These are phyloP conservation scores for Ameiurus melas DNA, from an alignment of 2,113 vertebrate species.

Conservation along the genomic window DNA sequence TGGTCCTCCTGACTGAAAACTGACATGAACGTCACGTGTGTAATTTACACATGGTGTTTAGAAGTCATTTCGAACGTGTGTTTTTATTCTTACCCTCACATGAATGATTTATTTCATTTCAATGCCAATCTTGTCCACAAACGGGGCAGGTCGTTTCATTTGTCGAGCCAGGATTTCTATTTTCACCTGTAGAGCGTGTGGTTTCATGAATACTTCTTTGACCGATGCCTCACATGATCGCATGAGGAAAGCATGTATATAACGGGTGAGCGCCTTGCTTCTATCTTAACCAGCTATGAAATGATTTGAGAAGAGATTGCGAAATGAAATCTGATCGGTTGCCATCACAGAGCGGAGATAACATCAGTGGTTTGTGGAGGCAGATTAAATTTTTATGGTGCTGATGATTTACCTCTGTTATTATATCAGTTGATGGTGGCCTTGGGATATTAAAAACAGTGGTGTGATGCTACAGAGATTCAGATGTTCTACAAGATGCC, in stretches of 20 bases:
- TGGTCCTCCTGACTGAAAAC: not conserved
- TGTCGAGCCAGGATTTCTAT: not conserved
- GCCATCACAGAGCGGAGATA: constrained; percentile 35
- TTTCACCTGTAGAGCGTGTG: not conserved
- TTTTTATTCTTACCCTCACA: not conserved
- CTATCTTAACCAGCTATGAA: constrained; percentile 50
- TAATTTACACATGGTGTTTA: not conserved
- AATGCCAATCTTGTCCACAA: not conserved
- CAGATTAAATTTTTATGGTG: constrained; percentile 29
- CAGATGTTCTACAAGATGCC: constrained; percentile 37
- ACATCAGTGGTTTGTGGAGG: constrained; percentile 34
- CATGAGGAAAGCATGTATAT: not conserved
- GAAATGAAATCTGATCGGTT: constrained; percentile 62
- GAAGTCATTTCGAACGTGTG: not conserved
- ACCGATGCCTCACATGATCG: not conserved
- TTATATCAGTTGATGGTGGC: constrained; percentile 5
- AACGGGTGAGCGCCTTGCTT: not conserved
- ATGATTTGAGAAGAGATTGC: constrained; percentile 43
- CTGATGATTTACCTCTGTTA: constrained; percentile 12
- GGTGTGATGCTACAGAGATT: constrained; percentile 8
- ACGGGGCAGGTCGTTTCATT: not conserved
- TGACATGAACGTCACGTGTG: not conserved
- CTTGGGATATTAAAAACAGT: constrained; percentile 42
- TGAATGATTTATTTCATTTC: not conserved
- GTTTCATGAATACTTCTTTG: not conserved